These are phyloP conservation scores for Nebria brevicollis DNA, from an alignment of 2,888 invertebrate species.

Conservation along the genomic window DNA sequence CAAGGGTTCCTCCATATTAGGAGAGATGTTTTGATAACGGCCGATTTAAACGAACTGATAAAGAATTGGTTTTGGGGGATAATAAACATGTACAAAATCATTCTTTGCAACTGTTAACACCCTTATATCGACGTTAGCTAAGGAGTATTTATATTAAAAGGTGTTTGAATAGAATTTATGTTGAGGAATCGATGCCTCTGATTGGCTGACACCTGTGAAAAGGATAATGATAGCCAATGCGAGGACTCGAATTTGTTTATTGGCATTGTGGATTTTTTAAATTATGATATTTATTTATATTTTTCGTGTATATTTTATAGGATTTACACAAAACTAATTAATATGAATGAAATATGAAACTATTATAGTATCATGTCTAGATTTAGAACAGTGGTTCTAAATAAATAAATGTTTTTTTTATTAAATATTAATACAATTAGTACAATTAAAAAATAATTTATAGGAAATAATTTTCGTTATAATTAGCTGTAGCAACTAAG, in stretches of 20 bases:
- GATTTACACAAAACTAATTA: too few relatives aligned
- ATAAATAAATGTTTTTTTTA: too few relatives aligned
- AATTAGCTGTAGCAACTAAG: too few relatives aligned
- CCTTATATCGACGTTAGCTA: slow-evolving; percentile 33
- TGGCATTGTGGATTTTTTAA: slow-evolving; percentile 2
- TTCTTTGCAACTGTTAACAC: slow-evolving; percentile 1
- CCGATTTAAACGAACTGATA: slow-evolving; percentile 32
- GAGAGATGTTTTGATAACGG: slow-evolving; percentile 33
- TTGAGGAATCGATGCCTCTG: slow-evolving; percentile 7
- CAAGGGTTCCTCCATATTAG: slow-evolving; percentile 50
- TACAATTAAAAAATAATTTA: too few relatives aligned
- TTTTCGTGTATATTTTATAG: not conserved
- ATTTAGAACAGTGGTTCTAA: too few relatives aligned
- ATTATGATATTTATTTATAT: slow-evolving; percentile 7
- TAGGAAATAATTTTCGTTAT: too few relatives aligned
- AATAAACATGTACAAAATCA: slow-evolving; percentile 33
- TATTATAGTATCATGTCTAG: too few relatives aligned
- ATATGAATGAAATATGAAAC: too few relatives aligned
- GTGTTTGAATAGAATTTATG: slow-evolving; percentile 7
- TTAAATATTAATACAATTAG: too few relatives aligned
- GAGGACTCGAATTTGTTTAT: not conserved
- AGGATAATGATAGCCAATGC: slow-evolving; percentile 34
- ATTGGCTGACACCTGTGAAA: slow-evolving; percentile 38
- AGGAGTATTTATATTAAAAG: slow-evolving; percentile 18
- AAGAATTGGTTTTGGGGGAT: slow-evolving; percentile 29